Percentiles rank a stretch among this genome's conserved stretches.
Evolutionary conservation across 2,113 vertebrate species (phyloP).

Genomic region (Ictalurus punctatus): DNA sequence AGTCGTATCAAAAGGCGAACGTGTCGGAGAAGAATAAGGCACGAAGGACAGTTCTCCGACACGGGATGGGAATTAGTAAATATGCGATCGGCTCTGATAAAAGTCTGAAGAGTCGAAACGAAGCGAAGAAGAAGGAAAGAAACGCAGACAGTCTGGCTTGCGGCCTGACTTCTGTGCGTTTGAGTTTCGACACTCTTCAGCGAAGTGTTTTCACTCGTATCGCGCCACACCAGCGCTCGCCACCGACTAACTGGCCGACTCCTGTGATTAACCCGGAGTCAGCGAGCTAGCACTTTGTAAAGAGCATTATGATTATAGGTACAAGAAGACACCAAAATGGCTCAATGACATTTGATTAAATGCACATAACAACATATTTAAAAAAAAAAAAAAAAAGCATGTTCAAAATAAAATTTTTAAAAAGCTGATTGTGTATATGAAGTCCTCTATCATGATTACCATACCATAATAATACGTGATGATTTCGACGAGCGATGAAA

Average conservation of each 20-base stretch:
- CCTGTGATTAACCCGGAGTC: neutral
- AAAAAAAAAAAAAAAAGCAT: slow-evolving; percentile 34
- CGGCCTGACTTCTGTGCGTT: neutral
- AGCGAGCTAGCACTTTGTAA: neutral
- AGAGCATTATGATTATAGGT: neutral
- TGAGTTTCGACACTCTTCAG: slow-evolving; percentile 2
- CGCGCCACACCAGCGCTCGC: neutral
- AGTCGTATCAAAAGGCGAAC: slow-evolving; percentile 20
- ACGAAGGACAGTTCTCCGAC: neutral
- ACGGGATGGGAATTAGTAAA: neutral
- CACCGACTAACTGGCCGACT: neutral
- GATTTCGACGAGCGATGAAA: neutral
- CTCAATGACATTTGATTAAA: slow-evolving; percentile 63
- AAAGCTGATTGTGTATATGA: slow-evolving; percentile 39
- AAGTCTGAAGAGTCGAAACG: neutral
- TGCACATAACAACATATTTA: slow-evolving; percentile 52
- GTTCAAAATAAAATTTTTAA: neutral
- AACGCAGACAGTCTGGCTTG: neutral
- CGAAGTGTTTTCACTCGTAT: slow-evolving; percentile 7
- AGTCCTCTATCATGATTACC: slow-evolving; percentile 44
- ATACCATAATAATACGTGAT: slow-evolving; percentile 38
- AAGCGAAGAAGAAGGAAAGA: neutral
- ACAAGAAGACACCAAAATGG: slow-evolving; percentile 53
- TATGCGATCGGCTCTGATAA: neutral
- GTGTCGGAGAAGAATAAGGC: slow-evolving; percentile 35